A percentile compares a stretch with the other conserved stretches of the same genome.
Conservation (phyloP, 2,797 vertebrate species). For the Staurois parvus region DNA sequence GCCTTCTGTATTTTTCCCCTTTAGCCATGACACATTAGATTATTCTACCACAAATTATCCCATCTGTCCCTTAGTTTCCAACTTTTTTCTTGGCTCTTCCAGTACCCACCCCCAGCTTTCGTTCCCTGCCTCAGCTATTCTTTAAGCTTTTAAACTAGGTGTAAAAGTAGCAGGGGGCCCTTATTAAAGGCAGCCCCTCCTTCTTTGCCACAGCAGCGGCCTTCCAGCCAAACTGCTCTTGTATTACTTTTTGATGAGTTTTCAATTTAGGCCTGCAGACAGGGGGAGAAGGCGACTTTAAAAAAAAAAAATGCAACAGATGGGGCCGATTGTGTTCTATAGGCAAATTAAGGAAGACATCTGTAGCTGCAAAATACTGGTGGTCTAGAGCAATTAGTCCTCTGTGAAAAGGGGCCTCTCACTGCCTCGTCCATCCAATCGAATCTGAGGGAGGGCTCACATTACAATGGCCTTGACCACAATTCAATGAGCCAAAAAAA, state of each 20-base stretch:
- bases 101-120: constrained; percentile 64
- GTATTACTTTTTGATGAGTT: constrained; percentile 99
- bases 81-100: constrained; percentile 73
- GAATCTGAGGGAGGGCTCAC: constrained; percentile 79
- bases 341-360: constrained; percentile 98
- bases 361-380: constrained; percentile 93
- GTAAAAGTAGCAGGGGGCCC: constrained; percentile 87
- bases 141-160: constrained; percentile 78
- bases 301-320: constrained; percentile 92
- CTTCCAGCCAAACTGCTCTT: constrained; percentile 94
- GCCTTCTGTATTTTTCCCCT: constrained; percentile 73
- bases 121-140: constrained; percentile 77
- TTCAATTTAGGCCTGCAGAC: constrained; percentile 95
- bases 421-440: constrained; percentile 83
- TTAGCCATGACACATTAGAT: constrained; percentile 82
- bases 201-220: constrained; percentile 78
- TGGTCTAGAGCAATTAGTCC: constrained; percentile 94
- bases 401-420: constrained; percentile 85
- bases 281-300: constrained; percentile 81
- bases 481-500: constrained; percentile 87
- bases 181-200: constrained; percentile 83
- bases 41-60: constrained; percentile 88
- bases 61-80: constrained; percentile 91
- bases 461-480: constrained; percentile 89
- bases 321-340: constrained; percentile 95